Percentiles rank a stretch among this genome's conserved stretches.
Conservation (phyloP, 2,113 vertebrate species). For the Perca schrenkii region DNA sequence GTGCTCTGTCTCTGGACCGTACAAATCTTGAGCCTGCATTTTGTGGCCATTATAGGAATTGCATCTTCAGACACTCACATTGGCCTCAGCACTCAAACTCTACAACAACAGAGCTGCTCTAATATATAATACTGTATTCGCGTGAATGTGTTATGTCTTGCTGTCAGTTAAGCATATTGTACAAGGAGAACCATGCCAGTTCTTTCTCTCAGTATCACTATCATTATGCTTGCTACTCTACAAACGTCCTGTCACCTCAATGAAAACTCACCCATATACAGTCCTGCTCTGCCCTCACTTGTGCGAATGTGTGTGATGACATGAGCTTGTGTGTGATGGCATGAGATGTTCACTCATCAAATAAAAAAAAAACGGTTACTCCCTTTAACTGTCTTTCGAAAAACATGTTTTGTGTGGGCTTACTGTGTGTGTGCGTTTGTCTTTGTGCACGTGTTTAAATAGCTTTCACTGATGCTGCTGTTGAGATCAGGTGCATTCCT, state of each 20-base stretch:
- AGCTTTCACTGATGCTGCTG: conserved; percentile 24
- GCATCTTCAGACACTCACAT: not conserved
- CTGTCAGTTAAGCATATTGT: not conserved
- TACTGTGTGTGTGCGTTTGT: conserved; percentile 9
- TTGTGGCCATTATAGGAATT: conserved; percentile 31
- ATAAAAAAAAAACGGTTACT: conserved; percentile 40
- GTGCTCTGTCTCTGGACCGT: too few species aligned
- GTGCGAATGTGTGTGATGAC: conserved; percentile 23
- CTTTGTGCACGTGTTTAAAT: conserved; percentile 39
- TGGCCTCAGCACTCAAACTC: not conserved
- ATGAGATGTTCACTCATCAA: conserved; percentile 31
- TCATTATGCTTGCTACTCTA: not conserved
- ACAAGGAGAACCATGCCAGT: not conserved
- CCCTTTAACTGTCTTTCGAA: conserved; percentile 37
- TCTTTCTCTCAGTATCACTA: not conserved
- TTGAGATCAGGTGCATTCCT: conserved; percentile 73
- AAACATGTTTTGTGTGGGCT: conserved; percentile 40
- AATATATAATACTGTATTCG: not conserved
- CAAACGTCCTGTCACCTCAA: conserved; percentile 5
- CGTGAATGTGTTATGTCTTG: not conserved
- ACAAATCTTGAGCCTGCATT: conserved; percentile 14
- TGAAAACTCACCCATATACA: not conserved
- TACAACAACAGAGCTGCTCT: not conserved
- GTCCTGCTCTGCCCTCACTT: conserved; percentile 7
- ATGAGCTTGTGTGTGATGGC: conserved; percentile 14